phyloP scores from a whole-genome alignment of 1,140 invertebrate species.

The Conus betulinus region DNA sequence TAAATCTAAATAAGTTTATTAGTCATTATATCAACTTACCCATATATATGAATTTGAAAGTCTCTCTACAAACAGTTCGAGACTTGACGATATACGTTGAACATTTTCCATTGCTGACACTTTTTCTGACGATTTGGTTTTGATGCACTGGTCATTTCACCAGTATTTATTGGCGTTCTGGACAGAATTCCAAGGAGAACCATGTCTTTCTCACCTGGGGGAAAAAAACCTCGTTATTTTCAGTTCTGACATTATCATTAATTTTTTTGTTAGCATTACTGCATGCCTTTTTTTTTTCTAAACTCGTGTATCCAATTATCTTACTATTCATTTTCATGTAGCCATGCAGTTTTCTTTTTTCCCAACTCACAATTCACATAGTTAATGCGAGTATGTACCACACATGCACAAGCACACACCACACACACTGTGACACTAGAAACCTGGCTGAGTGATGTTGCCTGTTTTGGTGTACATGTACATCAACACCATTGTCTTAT shows the following conservation, averaged over 20 bases:
- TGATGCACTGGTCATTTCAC: neutral
- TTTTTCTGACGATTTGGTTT: neutral
- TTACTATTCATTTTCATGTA: neutral
- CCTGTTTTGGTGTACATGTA: no score
- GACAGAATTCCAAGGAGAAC: neutral
- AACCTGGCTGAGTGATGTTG: no score
- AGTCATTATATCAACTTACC: neutral
- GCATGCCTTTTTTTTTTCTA: neutral
- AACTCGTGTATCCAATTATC: neutral
- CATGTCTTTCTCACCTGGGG: neutral
- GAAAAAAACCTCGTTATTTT: neutral
- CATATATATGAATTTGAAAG: neutral
- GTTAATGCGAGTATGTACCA: no score
- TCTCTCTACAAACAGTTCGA: neutral
- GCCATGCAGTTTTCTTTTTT: neutral
- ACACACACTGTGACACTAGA: no score
- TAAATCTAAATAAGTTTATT: neutral
- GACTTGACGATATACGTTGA: neutral
- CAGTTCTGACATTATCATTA: neutral
- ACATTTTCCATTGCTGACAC: neutral
- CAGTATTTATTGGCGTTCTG: neutral
- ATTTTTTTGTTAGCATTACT: neutral
- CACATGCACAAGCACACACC: no score
- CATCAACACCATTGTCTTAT: no score
- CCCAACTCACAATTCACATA: no score